Conservation (phyloP, 2,113 vertebrate genomes). For the Gasterosteus aculeatus region DNA sequence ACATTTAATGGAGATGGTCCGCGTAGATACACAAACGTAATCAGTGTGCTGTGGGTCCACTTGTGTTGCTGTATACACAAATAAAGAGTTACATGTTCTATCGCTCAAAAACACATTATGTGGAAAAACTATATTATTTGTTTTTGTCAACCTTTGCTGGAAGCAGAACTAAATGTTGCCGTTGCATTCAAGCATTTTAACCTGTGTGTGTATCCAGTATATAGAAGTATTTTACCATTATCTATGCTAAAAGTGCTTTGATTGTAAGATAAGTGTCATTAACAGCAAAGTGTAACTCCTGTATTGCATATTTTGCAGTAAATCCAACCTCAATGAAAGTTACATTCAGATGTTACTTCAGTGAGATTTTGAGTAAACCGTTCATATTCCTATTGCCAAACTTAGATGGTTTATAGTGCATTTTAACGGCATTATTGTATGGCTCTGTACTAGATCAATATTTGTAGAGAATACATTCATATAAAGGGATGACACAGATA, state of each 20-base stretch:
- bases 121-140: not conserved
- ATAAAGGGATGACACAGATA: not conserved
- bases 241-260: not conserved
- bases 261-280: not conserved
- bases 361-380: not conserved
- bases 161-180: not conserved
- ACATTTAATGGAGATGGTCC: constrained; percentile 17
- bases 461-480: not conserved
- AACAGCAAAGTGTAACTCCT: not conserved
- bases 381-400: not conserved
- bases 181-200: not conserved
- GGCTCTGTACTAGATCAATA: not conserved
- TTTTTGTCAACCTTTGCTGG: not conserved
- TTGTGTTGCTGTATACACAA: constrained; percentile 8
- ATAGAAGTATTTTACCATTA: not conserved
- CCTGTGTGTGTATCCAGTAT: not conserved
- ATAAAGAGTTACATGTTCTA: not conserved
- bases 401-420: not conserved
- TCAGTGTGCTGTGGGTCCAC: not conserved
- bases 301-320: not conserved
- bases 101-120: not conserved
- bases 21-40: constrained; percentile 26
- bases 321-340: not conserved
- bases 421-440: not conserved
- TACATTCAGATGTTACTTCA: not conserved